A percentile compares a stretch with the other conserved stretches of the same genome.
These are phyloP conservation scores for Eulemur rubriventer DNA, from an alignment of 2,797 vertebrate species.

Conservation along the genomic window DNA sequence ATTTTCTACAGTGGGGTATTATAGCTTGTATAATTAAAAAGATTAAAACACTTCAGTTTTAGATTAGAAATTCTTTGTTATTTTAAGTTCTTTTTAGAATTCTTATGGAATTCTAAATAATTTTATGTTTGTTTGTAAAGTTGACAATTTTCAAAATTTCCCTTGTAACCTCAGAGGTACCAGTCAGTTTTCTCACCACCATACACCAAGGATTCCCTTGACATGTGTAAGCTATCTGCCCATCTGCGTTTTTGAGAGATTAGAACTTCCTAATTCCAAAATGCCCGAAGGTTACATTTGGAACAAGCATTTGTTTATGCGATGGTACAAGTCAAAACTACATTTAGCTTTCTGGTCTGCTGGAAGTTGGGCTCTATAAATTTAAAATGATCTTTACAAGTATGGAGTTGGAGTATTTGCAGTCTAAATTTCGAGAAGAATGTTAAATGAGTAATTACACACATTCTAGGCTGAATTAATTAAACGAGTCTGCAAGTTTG, in stretches of 20 bases:
- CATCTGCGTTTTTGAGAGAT: conserved; percentile 29
- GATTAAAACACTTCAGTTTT: not conserved
- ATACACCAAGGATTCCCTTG: not conserved
- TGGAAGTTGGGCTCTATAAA: conserved; percentile 17
- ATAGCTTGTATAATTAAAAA: not conserved
- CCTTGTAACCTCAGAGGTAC: conserved; percentile 21
- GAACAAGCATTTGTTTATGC: not conserved
- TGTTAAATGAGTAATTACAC: conserved; percentile 37
- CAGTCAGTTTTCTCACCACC: not conserved
- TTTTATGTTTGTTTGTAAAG: conserved; percentile 34
- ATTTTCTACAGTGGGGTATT: not conserved
- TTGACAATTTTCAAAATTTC: conserved; percentile 15
- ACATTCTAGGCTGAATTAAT: conserved; percentile 39
- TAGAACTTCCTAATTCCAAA: conserved; percentile 42
- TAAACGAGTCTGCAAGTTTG: conserved; percentile 22
- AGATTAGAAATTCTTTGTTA: not conserved
- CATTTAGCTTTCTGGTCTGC: not conserved
- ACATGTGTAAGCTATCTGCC: not conserved
- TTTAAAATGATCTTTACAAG: conserved; percentile 37
- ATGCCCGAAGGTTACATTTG: conserved; percentile 37
- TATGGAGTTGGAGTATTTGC: not conserved
- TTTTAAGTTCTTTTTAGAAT: conserved; percentile 17
- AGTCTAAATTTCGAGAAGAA: conserved; percentile 19
- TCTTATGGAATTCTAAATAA: not conserved
- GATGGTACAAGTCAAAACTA: not conserved